Percentiles rank a stretch among this genome's conserved stretches.
Conservation (phyloP, 35 echinoderm and acorn worm genomes). For the Chiridota heheva region DNA sequence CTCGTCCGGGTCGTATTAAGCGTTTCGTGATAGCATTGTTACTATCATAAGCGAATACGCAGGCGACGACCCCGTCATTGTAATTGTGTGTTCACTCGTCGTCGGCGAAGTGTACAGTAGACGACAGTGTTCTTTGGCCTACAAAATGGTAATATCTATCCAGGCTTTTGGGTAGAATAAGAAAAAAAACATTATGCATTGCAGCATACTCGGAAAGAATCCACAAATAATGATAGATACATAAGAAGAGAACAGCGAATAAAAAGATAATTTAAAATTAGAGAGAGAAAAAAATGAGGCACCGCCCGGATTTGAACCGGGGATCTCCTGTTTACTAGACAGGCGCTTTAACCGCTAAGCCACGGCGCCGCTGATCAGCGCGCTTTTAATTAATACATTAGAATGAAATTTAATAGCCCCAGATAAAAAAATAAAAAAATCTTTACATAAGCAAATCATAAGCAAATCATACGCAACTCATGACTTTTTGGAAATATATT, state of each 20-base stretch:
- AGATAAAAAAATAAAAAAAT: too few relatives aligned
- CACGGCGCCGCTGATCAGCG: conserved; percentile 15
- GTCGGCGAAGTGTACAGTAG: not conserved
- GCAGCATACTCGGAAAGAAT: not conserved
- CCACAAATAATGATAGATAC: not conserved
- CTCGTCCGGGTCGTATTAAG: too few relatives aligned
- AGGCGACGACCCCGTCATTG: too few relatives aligned
- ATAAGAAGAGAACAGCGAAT: not conserved
- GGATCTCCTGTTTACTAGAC: conserved; percentile 24
- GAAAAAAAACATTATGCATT: not conserved
- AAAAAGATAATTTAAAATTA: not conserved
- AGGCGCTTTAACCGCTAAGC: conserved; percentile 2
- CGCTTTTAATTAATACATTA: too few relatives aligned
- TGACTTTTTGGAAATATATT: too few relatives aligned
- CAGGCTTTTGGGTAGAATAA: not conserved
- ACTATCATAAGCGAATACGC: too few relatives aligned
- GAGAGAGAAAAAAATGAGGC: not conserved
- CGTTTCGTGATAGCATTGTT: too few relatives aligned
- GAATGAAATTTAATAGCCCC: too few relatives aligned
- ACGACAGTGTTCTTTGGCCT: not conserved
- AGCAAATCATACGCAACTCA: too few relatives aligned
- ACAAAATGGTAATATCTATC: not conserved
- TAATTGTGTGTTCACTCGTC: too few relatives aligned
- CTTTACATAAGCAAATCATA: too few relatives aligned
- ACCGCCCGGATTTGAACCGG: not conserved